These are phyloP conservation scores for Hyaena hyaena DNA, from an alignment of 2,113 vertebrate species.

Conservation along the genomic window DNA sequence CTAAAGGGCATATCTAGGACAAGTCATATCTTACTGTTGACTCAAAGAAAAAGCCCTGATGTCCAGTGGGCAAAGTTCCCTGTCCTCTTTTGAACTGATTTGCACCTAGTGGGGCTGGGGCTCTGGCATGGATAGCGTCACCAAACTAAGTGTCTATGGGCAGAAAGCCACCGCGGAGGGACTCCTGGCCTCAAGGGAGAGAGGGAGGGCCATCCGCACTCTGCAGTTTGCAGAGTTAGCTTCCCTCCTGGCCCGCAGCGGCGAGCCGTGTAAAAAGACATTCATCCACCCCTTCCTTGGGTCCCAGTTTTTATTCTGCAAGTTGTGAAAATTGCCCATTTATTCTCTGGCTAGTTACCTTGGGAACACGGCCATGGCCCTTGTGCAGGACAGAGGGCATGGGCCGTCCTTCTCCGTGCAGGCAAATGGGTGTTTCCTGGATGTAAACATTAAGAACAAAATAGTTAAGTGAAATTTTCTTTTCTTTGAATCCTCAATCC, in stretches of 20 bases:
- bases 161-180: neutral
- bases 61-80: neutral
- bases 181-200: neutral
- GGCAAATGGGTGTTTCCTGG: neutral
- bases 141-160: neutral
- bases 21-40: neutral
- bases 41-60: neutral
- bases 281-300: neutral
- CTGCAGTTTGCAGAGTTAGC: neutral
- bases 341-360: neutral
- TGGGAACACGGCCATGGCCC: neutral
- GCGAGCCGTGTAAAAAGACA: neutral
- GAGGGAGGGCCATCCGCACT: neutral
- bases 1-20: neutral
- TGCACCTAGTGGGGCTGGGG: neutral
- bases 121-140: too few species aligned
- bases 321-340: neutral
- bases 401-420: neutral
- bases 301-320: neutral
- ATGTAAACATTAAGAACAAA: neutral
- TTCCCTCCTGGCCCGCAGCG: neutral
- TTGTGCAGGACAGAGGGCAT: neutral
- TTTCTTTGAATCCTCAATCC: neutral
- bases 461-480: neutral
- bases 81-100: neutral